phyloP scores from a whole-genome alignment of 2,888 invertebrate species.

The Acanthosoma haemorrhoidale region DNA sequence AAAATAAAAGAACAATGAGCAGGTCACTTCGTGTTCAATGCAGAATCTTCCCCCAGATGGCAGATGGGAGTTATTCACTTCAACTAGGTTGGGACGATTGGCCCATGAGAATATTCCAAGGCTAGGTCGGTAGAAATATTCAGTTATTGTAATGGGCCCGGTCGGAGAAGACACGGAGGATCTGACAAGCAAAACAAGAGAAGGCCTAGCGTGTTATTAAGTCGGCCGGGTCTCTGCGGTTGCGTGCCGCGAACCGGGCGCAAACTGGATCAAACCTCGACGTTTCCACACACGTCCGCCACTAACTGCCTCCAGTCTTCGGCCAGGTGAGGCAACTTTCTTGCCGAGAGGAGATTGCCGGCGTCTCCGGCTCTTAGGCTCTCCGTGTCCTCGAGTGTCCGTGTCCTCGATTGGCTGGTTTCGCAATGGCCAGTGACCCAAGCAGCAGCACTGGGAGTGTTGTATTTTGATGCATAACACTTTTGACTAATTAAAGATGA shows the following conservation, averaged over 20 bases:
- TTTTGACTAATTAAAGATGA: too few relatives aligned
- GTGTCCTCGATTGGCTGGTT: too few relatives aligned
- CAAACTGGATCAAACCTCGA: constrained; percentile 21
- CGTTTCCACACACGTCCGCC: constrained; percentile 11
- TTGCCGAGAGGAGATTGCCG: too few relatives aligned
- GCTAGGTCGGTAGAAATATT: neutral
- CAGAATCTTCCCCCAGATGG: too few relatives aligned
- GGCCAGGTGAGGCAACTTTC: neutral
- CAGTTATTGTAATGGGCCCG: constrained; percentile 1
- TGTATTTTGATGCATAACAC: too few relatives aligned
- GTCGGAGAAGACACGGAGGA: neutral
- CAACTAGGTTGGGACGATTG: too few relatives aligned
- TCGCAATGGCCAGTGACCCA: too few relatives aligned
- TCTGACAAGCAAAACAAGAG: constrained; percentile 11
- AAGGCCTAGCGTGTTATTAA: neutral
- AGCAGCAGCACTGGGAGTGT: too few relatives aligned
- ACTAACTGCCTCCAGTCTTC: neutral
- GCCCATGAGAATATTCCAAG: too few relatives aligned
- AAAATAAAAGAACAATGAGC: too few relatives aligned
- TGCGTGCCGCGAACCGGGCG: neutral
- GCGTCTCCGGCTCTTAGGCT: neutral
- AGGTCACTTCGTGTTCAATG: too few relatives aligned
- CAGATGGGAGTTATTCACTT: too few relatives aligned
- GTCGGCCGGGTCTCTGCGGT: neutral
- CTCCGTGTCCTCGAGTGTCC: neutral